Conservation (phyloP, 2,888 invertebrate species). For the Frankliniella intonsa region DNA sequence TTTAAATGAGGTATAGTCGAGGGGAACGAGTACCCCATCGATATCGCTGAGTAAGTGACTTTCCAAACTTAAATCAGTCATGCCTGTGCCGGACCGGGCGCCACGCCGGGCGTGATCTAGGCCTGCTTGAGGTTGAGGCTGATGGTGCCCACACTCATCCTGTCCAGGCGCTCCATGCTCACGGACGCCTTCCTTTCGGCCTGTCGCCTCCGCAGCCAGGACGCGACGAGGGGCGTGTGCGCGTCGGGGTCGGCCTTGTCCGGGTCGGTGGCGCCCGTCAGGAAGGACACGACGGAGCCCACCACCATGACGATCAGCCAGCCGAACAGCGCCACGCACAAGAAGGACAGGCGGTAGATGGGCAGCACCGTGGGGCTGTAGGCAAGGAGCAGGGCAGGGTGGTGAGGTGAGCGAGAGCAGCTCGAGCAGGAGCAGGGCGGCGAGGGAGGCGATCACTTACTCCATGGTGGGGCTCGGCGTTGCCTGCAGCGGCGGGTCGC, state of each 20-base stretch:
- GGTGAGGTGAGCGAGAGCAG: background rate
- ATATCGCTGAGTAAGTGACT: too few relatives aligned
- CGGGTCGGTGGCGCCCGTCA: constrained; percentile 48
- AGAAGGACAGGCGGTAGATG: constrained; percentile 71
- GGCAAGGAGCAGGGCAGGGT: background rate
- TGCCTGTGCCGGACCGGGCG: background rate
- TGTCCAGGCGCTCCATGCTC: constrained; percentile 2
- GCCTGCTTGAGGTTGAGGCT: constrained; percentile 10
- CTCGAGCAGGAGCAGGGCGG: too few relatives aligned
- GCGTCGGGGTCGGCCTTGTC: background rate
- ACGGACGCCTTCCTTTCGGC: background rate
- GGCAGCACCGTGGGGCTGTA: constrained; percentile 54
- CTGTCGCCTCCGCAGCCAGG: background rate
- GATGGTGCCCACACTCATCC: background rate
- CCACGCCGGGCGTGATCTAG: background rate
- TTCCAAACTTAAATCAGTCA: too few relatives aligned
- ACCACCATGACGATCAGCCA: constrained; percentile 61
- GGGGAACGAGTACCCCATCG: too few relatives aligned
- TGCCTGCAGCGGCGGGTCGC: background rate
- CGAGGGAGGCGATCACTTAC: background rate
- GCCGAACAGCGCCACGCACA: constrained; percentile 76
- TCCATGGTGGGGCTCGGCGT: background rate
- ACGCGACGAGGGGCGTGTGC: background rate
- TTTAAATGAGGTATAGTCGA: too few relatives aligned
- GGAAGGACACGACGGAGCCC: constrained; percentile 60